Evolutionary conservation across 2,888 invertebrate species (phyloP), one percentile per base, ranked within the genome.

Genomic region (Hirtodrosophila duncani): DNA sequence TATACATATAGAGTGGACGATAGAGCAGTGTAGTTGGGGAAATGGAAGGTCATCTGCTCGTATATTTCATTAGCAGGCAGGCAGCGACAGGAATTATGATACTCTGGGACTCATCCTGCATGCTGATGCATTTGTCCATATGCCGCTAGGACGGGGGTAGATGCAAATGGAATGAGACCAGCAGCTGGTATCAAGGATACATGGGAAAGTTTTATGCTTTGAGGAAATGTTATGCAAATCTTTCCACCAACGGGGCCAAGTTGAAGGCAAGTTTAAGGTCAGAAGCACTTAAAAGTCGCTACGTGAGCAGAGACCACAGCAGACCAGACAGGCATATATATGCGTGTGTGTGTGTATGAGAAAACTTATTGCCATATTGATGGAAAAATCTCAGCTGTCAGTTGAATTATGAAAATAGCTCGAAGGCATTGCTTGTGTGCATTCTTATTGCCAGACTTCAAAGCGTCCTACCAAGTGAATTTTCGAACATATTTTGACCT

Each of bases 221-320:
- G 17, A n/a, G n/a, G n/a, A 21, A 23, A 23, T 36, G 23, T 20
- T 20, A 36, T 36, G 34, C 34, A 36, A 36, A 36, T 8, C 26
- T 26, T 37, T 11, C 9, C 34, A 37, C 10, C 27, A n/a, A n/a
- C 49, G 44, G 36, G 24, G 29, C 27, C 23, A 36, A 56, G 67
- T 52, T 55, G 58, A 77, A n/a, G n/a, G n/a, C n/a, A n/a, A 69
- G 69, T 79, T 71, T 67, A 79, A 75, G 79, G 74, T 71, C 71
- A 75, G 52, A 49, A 33, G 56, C 71, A 72, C 79, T 74, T 78
- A 70, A 57, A 60, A 68, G 63, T 69, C 53, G 27, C 29, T 49
- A 61, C 61, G 60, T 58, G 59, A 39, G 7, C 31, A 27, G 13
- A 39, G 44, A n/a, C 11, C 21, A 31, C 33, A 42, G 50, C 38